These are phyloP conservation scores for Neotoma lepida DNA, from an alignment of 2,113 vertebrate genomes.

Conservation along the genomic window DNA sequence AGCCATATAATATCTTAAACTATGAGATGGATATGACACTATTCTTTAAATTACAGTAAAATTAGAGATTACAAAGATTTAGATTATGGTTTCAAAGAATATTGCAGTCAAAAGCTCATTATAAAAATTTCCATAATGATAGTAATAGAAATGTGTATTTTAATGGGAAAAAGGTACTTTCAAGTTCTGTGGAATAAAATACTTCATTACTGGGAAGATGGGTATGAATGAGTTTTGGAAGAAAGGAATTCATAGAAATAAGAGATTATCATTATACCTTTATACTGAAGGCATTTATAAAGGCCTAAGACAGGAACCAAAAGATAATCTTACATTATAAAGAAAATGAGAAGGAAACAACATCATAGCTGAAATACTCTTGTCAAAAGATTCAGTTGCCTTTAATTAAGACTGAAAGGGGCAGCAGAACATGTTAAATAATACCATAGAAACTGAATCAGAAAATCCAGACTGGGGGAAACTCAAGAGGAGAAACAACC, in stretches of 20 bases:
- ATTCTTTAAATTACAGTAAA: conserved; percentile 9
- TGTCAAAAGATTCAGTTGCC: neutral
- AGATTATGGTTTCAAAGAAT: conserved; percentile 14
- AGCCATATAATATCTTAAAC: neutral
- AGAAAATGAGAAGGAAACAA: neutral
- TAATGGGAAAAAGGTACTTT: conserved; percentile 15
- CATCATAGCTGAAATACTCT: neutral
- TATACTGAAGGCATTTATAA: neutral
- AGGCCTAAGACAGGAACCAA: neutral
- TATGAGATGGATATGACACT: neutral
- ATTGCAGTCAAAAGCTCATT: neutral
- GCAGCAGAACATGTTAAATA: neutral
- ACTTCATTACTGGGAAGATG: neutral
- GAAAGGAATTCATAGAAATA: neutral
- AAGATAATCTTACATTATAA: neutral
- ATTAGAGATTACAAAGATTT: neutral
- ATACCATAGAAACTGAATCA: neutral
- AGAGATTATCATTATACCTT: neutral
- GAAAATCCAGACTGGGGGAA: neutral
- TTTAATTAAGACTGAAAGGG: neutral
- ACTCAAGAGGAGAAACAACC: neutral
- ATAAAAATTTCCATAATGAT: conserved; percentile 2
- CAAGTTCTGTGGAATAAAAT: neutral
- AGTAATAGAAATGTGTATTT: neutral
- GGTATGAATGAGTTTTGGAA: neutral